A percentile compares a stretch with the other conserved stretches of the same genome.
Conservation (phyloP, 2,888 invertebrate species). For the Eupithecia exiguata region DNA sequence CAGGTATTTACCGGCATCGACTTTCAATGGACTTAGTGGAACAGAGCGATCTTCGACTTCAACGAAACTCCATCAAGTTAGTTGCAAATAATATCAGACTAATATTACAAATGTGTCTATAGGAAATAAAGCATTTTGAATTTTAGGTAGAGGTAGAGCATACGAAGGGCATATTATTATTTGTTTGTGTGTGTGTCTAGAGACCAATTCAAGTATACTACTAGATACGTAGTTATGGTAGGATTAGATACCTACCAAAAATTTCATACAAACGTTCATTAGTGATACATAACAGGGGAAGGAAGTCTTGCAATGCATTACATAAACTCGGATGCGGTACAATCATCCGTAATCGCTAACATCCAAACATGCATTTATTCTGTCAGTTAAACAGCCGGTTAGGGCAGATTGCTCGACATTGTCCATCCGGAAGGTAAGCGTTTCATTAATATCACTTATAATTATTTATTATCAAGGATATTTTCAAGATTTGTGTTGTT, state of each 20-base stretch:
- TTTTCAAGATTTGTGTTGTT: not conserved
- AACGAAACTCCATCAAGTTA: not conserved
- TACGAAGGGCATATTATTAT: not conserved
- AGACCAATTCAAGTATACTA: no score
- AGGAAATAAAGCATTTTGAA: not conserved
- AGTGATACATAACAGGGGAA: not conserved
- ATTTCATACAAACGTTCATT: not conserved
- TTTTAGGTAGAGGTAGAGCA: not conserved
- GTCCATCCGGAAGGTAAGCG: slow-evolving; percentile 1
- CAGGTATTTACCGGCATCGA: not conserved
- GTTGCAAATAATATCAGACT: no score
- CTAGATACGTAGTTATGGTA: not conserved
- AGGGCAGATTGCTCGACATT: slow-evolving; percentile 2
- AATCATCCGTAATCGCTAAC: not conserved
- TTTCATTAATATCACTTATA: not conserved
- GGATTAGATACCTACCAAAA: not conserved
- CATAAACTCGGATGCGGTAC: slow-evolving; percentile 1
- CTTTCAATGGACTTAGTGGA: not conserved
- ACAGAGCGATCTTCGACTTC: not conserved
- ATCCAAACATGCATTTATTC: slow-evolving; percentile 2
- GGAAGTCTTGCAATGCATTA: slow-evolving; percentile 9
- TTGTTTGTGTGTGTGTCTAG: not conserved
- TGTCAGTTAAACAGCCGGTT: not conserved
- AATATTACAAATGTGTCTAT: no score
- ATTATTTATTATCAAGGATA: not conserved